Evolutionary conservation across 92 coral and sea anemone genomes (phyloP).

Genomic region (Bergia puertoricense): DNA sequence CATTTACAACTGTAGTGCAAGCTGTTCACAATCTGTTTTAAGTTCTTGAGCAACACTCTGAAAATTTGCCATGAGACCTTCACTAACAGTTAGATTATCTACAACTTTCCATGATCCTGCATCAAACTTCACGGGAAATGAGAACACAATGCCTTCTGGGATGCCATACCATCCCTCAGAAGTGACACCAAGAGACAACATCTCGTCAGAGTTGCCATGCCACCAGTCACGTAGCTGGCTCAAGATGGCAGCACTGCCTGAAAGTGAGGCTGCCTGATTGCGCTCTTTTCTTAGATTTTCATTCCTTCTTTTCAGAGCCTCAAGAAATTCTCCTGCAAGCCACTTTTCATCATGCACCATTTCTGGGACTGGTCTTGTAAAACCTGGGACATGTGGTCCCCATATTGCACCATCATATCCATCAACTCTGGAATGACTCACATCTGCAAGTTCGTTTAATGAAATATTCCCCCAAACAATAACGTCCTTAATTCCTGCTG

Average conservation of each 20-base stretch:
- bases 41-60: constrained; percentile 71
- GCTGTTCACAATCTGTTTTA: constrained; percentile 63
- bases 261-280: constrained; percentile 54
- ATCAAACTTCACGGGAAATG: constrained; percentile 86
- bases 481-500: constrained; percentile 85
- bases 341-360: constrained; percentile 98
- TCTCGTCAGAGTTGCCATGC: constrained; percentile 72
- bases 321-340: constrained; percentile 80
- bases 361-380: constrained; percentile 86
- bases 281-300: constrained; percentile 47
- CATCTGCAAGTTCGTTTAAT: constrained; percentile 63
- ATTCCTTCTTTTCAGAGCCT: constrained; percentile 63
- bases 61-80: constrained; percentile 55
- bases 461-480: constrained; percentile 95
- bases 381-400: constrained; percentile 96
- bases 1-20: constrained; percentile 8
- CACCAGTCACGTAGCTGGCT: constrained; percentile 79
- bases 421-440: constrained; percentile 80
- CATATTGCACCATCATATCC: constrained; percentile 99
- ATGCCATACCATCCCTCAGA: constrained; percentile 94
- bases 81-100: constrained; percentile 69
- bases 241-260: constrained; percentile 76
- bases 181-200: constrained; percentile 84
- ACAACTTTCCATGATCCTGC: constrained; percentile 84
- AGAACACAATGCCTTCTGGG: constrained; percentile 87